These are phyloP conservation scores for Agapetus fuscipes DNA, from an alignment of 2,888 invertebrate species.

Conservation along the genomic window DNA sequence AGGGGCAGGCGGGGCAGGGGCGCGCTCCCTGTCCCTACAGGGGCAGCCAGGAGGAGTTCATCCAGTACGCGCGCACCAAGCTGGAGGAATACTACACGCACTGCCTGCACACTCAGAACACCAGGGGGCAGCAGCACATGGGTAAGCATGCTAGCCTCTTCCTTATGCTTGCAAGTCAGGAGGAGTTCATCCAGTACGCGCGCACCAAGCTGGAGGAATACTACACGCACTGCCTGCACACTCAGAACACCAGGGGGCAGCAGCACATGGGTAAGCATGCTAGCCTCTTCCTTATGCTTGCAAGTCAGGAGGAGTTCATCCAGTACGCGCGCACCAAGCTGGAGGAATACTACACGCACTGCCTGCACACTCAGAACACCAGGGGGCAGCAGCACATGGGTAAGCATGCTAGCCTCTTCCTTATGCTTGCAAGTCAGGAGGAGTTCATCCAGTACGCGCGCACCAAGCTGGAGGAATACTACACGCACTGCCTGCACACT, in stretches of 20 bases:
- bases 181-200: conserved; percentile 46
- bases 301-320: conserved; percentile 44
- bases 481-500: conserved; percentile 27
- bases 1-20: conserved; percentile 43
- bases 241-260: conserved; percentile 26
- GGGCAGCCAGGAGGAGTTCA: conserved; percentile 46
- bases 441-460: conserved; percentile 47
- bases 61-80: conserved; percentile 38
- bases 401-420: conserved; percentile 14
- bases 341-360: conserved; percentile 28
- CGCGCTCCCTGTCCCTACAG: conserved; percentile 50
- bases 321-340: conserved; percentile 39
- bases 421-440: no score
- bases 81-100: conserved; percentile 30
- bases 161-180: no score
- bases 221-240: conserved; percentile 27
- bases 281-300: no score
- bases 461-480: conserved; percentile 30
- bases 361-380: conserved; percentile 27
- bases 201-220: conserved; percentile 31
- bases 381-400: conserved; percentile 23
- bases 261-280: conserved; percentile 22
- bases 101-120: conserved; percentile 27
- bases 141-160: conserved; percentile 21
- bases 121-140: conserved; percentile 21